These are phyloP conservation scores for Hermaeophaga mercurialis DNA, from an alignment of 2,888 invertebrate genomes.

Conservation along the genomic window DNA sequence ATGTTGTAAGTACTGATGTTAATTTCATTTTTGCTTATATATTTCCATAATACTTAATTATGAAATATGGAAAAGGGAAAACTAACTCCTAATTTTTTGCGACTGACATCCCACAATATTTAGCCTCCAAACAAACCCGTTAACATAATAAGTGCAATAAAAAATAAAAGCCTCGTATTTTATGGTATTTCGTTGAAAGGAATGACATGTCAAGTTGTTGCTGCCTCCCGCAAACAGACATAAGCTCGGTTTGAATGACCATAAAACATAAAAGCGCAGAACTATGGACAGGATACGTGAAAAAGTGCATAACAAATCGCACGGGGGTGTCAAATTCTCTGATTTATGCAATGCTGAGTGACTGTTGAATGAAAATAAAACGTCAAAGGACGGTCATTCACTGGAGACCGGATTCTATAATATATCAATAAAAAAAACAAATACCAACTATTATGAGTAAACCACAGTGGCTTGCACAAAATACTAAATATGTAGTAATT, in stretches of 20 bases:
- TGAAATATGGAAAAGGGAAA: too few species aligned
- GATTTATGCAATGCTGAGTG: constrained; percentile 30
- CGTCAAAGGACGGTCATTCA: constrained; percentile 33
- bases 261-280: constrained; percentile 5
- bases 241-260: neutral
- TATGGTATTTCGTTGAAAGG: neutral
- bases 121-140: too few species aligned
- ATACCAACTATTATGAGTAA: too few species aligned
- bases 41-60: too few species aligned
- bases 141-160: neutral
- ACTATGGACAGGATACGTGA: constrained; percentile 15
- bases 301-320: constrained; percentile 23
- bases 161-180: neutral
- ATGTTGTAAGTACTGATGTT: too few species aligned
- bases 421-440: constrained; percentile 32
- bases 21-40: too few species aligned
- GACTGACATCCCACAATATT: too few species aligned
- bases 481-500: too few species aligned
- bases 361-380: constrained; percentile 33
- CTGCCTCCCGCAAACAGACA: neutral
- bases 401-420: constrained; percentile 20
- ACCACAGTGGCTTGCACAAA: too few species aligned
- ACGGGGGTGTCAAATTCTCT: constrained; percentile 25
- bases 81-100: too few species aligned
- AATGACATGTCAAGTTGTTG: neutral